Conservation (phyloP, 1,140 invertebrate species). For the Steinernema khuongi region DNA sequence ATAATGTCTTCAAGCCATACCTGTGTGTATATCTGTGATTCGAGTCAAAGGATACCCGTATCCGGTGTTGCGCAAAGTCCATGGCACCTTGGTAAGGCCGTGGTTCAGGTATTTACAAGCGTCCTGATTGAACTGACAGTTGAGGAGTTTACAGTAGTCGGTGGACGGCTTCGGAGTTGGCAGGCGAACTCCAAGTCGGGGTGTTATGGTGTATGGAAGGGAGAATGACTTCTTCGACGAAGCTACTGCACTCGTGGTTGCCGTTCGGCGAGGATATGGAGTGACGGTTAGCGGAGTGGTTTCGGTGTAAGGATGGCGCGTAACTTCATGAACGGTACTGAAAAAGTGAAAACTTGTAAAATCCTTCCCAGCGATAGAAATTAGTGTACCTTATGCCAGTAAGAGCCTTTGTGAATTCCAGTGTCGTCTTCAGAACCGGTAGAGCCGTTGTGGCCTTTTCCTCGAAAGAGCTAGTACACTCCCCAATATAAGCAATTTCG, state of each 20-base stretch:
- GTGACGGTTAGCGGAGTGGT: constrained; percentile 16
- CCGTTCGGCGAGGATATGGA: constrained; percentile 15
- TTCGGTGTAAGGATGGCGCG: constrained; percentile 17
- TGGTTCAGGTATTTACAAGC: constrained; percentile 56
- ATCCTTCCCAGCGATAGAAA: constrained; percentile 19
- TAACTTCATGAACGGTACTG: constrained; percentile 23
- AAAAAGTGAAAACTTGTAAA: constrained; percentile 19
- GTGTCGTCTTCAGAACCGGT: not conserved
- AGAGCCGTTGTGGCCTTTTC: not conserved
- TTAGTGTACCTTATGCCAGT: constrained; percentile 18
- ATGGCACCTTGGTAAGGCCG: constrained; percentile 55
- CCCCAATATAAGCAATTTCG: constrained; percentile 58
- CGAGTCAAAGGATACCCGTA: constrained; percentile 37
- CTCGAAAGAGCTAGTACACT: constrained; percentile 35
- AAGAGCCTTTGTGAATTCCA: constrained; percentile 9
- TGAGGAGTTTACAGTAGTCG: constrained; percentile 53
- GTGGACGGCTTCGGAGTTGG: constrained; percentile 27
- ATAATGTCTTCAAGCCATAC: constrained; percentile 11
- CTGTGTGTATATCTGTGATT: constrained; percentile 32
- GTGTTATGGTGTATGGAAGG: constrained; percentile 16
- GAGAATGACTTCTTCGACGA: constrained; percentile 15
- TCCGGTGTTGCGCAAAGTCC: constrained; percentile 49
- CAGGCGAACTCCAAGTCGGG: not conserved
- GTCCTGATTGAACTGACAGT: constrained; percentile 58
- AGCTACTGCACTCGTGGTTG: constrained; percentile 15